These are phyloP conservation scores for Drosophila persimilis DNA, from an alignment of 1,140 invertebrate species.

Conservation along the genomic window DNA sequence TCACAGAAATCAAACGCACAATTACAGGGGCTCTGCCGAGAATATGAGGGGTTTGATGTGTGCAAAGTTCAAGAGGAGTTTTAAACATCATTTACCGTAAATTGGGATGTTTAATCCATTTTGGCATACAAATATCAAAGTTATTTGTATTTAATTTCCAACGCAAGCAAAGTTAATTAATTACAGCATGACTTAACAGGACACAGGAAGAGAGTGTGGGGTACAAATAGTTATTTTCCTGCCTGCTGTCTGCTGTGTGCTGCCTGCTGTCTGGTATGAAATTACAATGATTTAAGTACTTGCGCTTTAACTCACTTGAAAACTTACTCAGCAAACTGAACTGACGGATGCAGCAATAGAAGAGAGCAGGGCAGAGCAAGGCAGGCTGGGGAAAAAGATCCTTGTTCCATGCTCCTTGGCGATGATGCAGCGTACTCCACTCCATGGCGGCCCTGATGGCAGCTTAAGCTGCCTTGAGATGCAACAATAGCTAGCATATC, in stretches of 20 bases:
- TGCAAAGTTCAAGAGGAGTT: slow-evolving; percentile 26
- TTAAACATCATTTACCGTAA: slow-evolving; percentile 49
- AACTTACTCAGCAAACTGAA: slow-evolving; percentile 43
- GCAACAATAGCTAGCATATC: slow-evolving; percentile 49
- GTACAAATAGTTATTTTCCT: slow-evolving; percentile 3
- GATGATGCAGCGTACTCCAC: slow-evolving; percentile 19
- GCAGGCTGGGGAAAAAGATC: too few species aligned
- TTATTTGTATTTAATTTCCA: slow-evolving; percentile 77
- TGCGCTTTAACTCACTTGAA: slow-evolving; percentile 50
- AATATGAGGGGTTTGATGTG: slow-evolving; percentile 14
- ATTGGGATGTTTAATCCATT: slow-evolving; percentile 68
- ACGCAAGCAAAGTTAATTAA: slow-evolving; percentile 77
- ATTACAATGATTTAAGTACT: slow-evolving; percentile 75
- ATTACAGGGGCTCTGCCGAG: neutral
- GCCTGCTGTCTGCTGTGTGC: slow-evolving; percentile 4
- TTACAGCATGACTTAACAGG: slow-evolving; percentile 60
- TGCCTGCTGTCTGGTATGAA: slow-evolving; percentile 26
- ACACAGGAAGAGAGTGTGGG: neutral
- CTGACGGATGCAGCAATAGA: slow-evolving; percentile 15
- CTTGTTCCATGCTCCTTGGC: neutral
- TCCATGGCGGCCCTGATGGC: slow-evolving; percentile 58
- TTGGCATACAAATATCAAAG: slow-evolving; percentile 77
- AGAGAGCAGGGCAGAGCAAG: neutral
- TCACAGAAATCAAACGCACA: slow-evolving; percentile 10
- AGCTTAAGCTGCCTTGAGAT: slow-evolving; percentile 66